Evolutionary conservation across 2,797 vertebrate species (phyloP).

Genomic region (Phrynocephalus guinanensis): DNA sequence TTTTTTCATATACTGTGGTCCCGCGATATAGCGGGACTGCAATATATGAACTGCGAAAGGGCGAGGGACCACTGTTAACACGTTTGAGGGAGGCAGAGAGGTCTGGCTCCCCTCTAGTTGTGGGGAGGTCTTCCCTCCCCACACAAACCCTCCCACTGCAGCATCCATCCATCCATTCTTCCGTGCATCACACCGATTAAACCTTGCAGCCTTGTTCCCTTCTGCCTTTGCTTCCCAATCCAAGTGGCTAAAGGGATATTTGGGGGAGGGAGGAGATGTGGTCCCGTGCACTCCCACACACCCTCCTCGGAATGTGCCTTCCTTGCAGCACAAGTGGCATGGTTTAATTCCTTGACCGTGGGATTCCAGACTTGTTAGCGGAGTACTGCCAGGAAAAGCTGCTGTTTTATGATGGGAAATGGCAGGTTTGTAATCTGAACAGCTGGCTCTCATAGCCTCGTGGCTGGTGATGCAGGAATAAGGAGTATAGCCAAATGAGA

Average conservation of each 20-base stretch:
- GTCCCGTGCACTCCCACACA: not conserved
- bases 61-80: no score
- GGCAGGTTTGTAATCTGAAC: constrained; percentile 7
- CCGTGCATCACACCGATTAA: not conserved
- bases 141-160: not conserved
- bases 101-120: not conserved
- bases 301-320: not conserved
- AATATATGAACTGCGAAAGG: no score
- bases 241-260: no score
- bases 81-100: no score
- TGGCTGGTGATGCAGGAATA: not conserved
- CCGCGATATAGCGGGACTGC: no score
- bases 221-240: not conserved
- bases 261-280: not conserved
- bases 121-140: not conserved
- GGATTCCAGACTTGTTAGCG: not conserved
- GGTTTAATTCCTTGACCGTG: not conserved
- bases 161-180: not conserved
- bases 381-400: not conserved
- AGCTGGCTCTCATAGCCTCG: not conserved
- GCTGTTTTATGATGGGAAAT: not conserved
- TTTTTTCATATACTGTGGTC: no score
- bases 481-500: not conserved
- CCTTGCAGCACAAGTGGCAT: not conserved
- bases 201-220: not conserved